These are phyloP conservation scores for Teinopalpus imperialis DNA, from an alignment of 2,888 invertebrate species.

Conservation along the genomic window DNA sequence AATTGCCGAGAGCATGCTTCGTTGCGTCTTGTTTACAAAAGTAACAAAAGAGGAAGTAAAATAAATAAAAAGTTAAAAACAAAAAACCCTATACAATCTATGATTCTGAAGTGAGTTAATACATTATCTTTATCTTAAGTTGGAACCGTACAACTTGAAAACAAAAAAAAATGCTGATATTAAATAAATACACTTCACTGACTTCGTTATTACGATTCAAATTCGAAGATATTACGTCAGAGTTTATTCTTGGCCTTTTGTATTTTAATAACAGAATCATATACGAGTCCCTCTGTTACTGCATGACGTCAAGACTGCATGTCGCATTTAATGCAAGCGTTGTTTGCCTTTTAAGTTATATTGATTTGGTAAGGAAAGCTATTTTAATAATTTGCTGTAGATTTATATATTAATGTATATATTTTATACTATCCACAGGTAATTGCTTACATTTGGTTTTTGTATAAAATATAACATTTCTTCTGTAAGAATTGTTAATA, in stretches of 20 bases:
- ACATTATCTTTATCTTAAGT: neutral
- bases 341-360: neutral
- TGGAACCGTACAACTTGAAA: conserved; percentile 1
- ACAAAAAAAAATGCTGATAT: conserved; percentile 2
- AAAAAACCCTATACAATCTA: neutral
- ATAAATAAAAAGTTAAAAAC: neutral
- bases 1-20: neutral
- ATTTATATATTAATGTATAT: too few species aligned
- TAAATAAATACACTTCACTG: conserved; percentile 2
- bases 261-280: neutral
- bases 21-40: conserved; percentile 14
- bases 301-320: conserved; percentile 3
- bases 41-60: neutral
- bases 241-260: conserved; percentile 10
- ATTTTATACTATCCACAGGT: too few species aligned
- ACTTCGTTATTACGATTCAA: conserved; percentile 5
- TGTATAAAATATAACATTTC: too few species aligned
- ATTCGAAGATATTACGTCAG: conserved; percentile 7
- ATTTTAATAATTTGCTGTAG: too few species aligned
- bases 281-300: neutral
- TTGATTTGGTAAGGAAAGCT: too few species aligned
- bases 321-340: conserved; percentile 1
- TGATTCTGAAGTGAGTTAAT: neutral
- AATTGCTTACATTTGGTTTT: too few species aligned
- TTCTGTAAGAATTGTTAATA: too few species aligned